These are phyloP conservation scores for Zosterops japonicus DNA, from an alignment of 2,113 vertebrate genomes.

Conservation along the genomic window DNA sequence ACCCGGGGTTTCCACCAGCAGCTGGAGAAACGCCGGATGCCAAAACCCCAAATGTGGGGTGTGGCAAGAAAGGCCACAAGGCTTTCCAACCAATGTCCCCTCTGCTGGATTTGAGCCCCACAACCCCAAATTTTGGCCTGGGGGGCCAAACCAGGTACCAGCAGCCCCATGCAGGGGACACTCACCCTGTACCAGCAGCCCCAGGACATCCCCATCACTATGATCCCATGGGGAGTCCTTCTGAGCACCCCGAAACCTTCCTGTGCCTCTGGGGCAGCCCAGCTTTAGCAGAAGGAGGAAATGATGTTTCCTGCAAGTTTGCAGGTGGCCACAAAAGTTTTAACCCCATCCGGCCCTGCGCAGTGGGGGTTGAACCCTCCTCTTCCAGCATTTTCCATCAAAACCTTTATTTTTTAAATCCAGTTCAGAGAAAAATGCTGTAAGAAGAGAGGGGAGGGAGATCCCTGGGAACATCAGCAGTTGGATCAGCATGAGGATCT, in stretches of 20 bases:
- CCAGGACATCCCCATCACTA: fast-evolving
- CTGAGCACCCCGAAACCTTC: neutral
- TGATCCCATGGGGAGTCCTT: fast-evolving
- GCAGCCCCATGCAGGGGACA: neutral
- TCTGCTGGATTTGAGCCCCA: fast-evolving
- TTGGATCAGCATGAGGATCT: neutral
- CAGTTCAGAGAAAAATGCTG: fast-evolving
- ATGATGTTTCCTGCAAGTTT: neutral
- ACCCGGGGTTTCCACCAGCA: fast-evolving
- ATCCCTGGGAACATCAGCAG: neutral
- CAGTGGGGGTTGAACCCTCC: neutral
- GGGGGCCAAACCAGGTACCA: neutral
- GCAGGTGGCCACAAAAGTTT: neutral
- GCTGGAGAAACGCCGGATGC: fast-evolving
- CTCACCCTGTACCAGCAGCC: neutral
- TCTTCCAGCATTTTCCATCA: fast-evolving
- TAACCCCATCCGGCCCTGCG: neutral
- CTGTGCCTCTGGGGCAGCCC: fast-evolving
- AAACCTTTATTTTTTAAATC: neutral
- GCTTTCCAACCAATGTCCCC: neutral
- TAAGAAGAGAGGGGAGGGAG: neutral
- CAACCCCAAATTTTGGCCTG: fast-evolving
- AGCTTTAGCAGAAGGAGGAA: conserved; percentile 33
- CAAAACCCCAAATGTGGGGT: fast-evolving
- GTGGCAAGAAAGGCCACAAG: neutral